A percentile compares a stretch with the other conserved stretches of the same genome.
phyloP scores from a whole-genome alignment of 2,888 invertebrate species.

The Chrysina gloriosa region DNA sequence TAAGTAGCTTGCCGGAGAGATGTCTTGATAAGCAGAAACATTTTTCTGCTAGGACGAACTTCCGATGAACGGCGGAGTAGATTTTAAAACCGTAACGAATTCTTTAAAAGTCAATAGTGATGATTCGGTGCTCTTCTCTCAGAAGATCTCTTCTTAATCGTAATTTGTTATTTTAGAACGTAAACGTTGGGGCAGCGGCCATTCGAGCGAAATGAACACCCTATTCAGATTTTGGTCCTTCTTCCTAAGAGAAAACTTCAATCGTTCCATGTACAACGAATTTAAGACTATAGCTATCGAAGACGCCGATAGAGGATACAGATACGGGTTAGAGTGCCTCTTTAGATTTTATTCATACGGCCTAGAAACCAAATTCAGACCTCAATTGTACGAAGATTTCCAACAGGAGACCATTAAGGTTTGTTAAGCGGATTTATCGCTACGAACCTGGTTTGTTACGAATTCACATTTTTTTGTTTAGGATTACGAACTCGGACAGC shows the following conservation, averaged over 20 bases:
- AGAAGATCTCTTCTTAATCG: neutral
- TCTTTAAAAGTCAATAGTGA: too few relatives aligned
- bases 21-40: too few relatives aligned
- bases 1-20: too few relatives aligned
- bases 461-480: slow-evolving; percentile 49
- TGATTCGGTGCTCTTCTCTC: too few relatives aligned
- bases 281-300: slow-evolving; percentile 93
- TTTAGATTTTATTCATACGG: slow-evolving; percentile 99
- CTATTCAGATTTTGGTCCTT: slow-evolving; percentile 99
- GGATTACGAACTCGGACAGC: slow-evolving; percentile 92
- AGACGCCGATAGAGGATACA: slow-evolving; percentile 90
- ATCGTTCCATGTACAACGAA: slow-evolving; percentile 97
- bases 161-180: slow-evolving; percentile 73
- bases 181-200: slow-evolving; percentile 91
- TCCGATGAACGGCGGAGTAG: neutral
- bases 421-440: neutral
- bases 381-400: slow-evolving; percentile 96
- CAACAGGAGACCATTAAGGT: slow-evolving; percentile 75
- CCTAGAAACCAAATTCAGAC: slow-evolving; percentile 93
- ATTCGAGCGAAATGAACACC: slow-evolving; percentile 99
- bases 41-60: too few relatives aligned
- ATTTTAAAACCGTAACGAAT: slow-evolving; percentile 1
- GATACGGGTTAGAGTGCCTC: slow-evolving; percentile 86
- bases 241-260: slow-evolving; percentile 98
- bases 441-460: slow-evolving; percentile 50